Evolutionary conservation across 2,113 vertebrate genomes (phyloP), one percentile per base, ranked within the genome.

Genomic region (Coreoperca whiteheadi): DNA sequence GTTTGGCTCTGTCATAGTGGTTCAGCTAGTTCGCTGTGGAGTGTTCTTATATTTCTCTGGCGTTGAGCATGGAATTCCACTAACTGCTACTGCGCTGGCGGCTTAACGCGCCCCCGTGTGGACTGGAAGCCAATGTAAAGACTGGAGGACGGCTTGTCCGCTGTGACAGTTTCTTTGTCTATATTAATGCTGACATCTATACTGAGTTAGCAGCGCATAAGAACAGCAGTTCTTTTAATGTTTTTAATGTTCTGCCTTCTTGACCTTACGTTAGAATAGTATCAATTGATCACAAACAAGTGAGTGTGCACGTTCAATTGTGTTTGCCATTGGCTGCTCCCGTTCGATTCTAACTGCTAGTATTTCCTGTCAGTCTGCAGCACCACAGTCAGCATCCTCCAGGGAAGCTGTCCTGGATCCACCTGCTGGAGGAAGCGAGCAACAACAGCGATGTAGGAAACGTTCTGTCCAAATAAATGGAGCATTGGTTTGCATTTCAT

Each of bases 371-470:
- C 23, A 39, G 34, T 41, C n/a, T 23, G 34, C 37, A 21, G 30
- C 6, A 3, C 14, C 23, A 16, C 21, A 12, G 28, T 37, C 57
- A 37, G 4, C 7, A 4, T n/a, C 43, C 10, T 23, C 9, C 46
- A 21, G 16, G 60, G 34, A 57, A 48, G 8, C 51, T 59, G 64
- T 14, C 16, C 21, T 21, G 16, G 53, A 68, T 51, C 71, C 54
- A n/a, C 53, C 71, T 74, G 53, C 71, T 74, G 79, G 70, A 74
- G 43, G 61, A 74, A 59, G 30, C 23, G 9, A 18, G 51, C 39
- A 50, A 39, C 30, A 32, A 18, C 39, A 57, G 34, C 48, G 20
- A 41, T 23, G 48, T 0, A 30, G 4, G 56, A 43, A 43, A 65
- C 15, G 16, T 30, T 60, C 28, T 8, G 4, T 4, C 12, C 21